phyloP scores from a whole-genome alignment of 2,888 invertebrate genomes.

The Diaperis boleti region DNA sequence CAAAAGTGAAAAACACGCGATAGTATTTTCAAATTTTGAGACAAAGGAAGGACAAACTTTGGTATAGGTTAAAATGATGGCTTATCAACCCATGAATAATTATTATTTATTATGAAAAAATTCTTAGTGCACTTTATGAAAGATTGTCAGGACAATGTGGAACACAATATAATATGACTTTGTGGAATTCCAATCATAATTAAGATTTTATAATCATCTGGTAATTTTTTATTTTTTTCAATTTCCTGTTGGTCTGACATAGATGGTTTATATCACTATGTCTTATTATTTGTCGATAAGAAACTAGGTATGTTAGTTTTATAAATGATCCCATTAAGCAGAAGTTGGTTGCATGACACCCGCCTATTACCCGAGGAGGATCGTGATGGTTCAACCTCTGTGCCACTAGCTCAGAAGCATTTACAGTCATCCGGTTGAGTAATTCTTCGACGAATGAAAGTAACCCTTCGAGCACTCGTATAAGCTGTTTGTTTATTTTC shows the following conservation, averaged over 20 bases:
- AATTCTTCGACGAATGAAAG: constrained; percentile 32
- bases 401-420: constrained; percentile 49
- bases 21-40: no score
- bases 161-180: no score
- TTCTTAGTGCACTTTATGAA: no score
- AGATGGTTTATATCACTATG: neutral
- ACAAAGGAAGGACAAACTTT: no score
- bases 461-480: constrained; percentile 34
- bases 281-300: constrained; percentile 28
- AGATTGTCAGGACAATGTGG: no score
- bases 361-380: constrained; percentile 48
- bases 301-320: constrained; percentile 41
- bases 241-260: neutral
- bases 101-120: no score
- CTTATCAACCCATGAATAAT: no score
- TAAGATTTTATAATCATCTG: no score
- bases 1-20: no score
- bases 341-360: constrained; percentile 48
- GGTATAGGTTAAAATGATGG: no score
- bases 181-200: no score
- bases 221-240: neutral
- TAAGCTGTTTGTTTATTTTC: constrained; percentile 15
- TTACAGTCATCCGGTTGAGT: constrained; percentile 41
- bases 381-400: constrained; percentile 49
- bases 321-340: constrained; percentile 49